Conservation (phyloP, 2,113 vertebrate species). For the Chelonoidis abingdonii region DNA sequence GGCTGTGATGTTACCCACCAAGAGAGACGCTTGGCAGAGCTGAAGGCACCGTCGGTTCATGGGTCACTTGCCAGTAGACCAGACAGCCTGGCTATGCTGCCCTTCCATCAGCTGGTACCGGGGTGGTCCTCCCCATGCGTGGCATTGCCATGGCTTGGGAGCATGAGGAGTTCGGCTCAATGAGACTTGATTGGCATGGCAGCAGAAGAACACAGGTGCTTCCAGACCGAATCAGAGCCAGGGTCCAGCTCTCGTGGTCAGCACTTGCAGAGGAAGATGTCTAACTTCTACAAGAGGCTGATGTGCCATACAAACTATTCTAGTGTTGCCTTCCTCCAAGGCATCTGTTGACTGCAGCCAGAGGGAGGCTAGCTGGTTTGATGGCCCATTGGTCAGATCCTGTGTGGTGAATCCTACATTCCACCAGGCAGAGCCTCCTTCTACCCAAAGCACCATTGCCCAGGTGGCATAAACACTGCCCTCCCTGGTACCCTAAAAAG, state of each 20-base stretch:
- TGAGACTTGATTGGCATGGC: background rate
- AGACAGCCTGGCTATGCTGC: too few species aligned
- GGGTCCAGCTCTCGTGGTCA: background rate
- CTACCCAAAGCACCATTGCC: background rate
- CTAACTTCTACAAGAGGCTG: background rate
- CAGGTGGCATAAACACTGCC: background rate
- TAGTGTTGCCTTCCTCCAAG: background rate
- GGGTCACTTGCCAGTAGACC: background rate
- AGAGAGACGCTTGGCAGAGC: background rate
- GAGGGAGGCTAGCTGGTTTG: background rate
- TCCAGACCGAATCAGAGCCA: background rate
- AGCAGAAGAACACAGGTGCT: background rate
- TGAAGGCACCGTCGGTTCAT: background rate
- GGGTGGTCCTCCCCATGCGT: background rate
- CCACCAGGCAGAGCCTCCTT: background rate
- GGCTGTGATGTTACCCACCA: background rate
- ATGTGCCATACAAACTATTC: background rate
- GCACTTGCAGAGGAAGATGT: background rate
- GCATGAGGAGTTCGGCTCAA: background rate
- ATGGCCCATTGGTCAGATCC: background rate
- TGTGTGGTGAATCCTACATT: background rate
- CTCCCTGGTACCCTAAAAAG: background rate
- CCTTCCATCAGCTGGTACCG: background rate
- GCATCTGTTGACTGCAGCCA: background rate
- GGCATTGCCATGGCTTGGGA: background rate